Evolutionary conservation across 2,113 vertebrate genomes (phyloP).

Genomic region (Ailurus styani): DNA sequence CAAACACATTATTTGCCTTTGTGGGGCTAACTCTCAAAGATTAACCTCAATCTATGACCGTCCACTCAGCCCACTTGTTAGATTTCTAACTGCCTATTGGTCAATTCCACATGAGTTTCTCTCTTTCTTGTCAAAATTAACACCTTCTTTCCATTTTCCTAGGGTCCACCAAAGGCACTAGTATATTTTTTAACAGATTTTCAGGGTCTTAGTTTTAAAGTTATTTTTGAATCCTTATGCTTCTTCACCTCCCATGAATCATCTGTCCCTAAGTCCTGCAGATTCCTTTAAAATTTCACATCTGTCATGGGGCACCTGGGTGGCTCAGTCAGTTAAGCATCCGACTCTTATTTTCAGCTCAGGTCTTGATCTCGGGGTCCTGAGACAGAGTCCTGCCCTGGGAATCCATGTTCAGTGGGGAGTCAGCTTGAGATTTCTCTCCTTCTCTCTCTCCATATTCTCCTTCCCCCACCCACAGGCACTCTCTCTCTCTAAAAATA

Average conservation of each 20-base stretch:
- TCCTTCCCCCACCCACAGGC: background rate
- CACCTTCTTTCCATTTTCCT: background rate
- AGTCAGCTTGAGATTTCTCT: background rate
- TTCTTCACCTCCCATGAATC: background rate
- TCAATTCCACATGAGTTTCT: background rate
- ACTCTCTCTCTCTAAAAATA: background rate
- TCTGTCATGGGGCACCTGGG: background rate
- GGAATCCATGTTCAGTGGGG: background rate
- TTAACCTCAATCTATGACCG: background rate
- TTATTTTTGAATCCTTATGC: background rate
- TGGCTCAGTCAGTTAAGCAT: background rate
- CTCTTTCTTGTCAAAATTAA: background rate
- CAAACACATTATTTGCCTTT: slow-evolving; percentile 19
- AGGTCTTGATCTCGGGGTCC: background rate
- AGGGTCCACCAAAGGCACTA: background rate
- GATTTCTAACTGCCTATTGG: background rate
- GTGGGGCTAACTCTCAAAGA: background rate
- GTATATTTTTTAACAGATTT: background rate
- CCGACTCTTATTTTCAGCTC: background rate
- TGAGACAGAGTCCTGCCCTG: background rate
- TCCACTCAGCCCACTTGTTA: background rate
- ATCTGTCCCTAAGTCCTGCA: background rate
- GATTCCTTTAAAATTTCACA: background rate
- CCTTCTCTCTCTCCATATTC: background rate
- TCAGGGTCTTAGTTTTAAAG: background rate